phyloP scores from a whole-genome alignment of 1,140 invertebrate species.

The Drosophila nigrodunni region DNA sequence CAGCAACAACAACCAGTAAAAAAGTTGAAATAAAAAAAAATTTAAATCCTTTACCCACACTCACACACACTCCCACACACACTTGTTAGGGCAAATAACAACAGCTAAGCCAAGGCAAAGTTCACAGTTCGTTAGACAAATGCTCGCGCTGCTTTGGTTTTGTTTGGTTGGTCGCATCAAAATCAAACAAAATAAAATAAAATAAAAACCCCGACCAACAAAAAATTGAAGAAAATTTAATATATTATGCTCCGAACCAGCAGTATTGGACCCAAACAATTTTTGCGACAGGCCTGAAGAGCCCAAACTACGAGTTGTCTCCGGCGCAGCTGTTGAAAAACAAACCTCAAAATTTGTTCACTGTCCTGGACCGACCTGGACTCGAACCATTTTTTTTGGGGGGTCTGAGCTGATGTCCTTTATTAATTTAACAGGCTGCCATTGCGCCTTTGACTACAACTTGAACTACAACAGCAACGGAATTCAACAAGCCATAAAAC shows the following conservation, averaged over 20 bases:
- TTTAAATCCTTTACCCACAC: constrained; percentile 34
- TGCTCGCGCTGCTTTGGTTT: constrained; percentile 34
- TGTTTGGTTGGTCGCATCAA: constrained; percentile 33
- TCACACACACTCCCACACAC: constrained; percentile 15
- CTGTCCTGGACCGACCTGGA: constrained; percentile 50
- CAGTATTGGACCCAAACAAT: constrained; percentile 17
- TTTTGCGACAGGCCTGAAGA: constrained; percentile 34
- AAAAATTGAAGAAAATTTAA: constrained; percentile 69
- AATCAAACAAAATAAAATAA: constrained; percentile 68
- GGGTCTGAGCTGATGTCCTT: constrained; percentile 52
- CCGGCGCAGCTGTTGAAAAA: constrained; percentile 76
- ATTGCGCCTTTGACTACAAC: constrained; percentile 77
- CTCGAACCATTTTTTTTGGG: not conserved
- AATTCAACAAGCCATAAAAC: constrained; percentile 84
- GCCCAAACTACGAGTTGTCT: constrained; percentile 46
- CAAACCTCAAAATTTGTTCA: constrained; percentile 73
- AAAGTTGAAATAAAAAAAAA: constrained; percentile 36
- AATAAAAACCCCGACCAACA: constrained; percentile 19
- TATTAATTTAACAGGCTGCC: constrained; percentile 77
- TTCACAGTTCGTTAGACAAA: constrained; percentile 81
- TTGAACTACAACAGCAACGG: constrained; percentile 69
- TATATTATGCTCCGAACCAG: constrained; percentile 57
- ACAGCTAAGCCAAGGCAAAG: constrained; percentile 53
- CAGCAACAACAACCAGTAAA: not conserved
- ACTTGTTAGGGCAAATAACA: constrained; percentile 9